Base-by-base conservation (phyloP, 2,888 invertebrate genomes). In the Brachynemurus nebulosus region DNA sequence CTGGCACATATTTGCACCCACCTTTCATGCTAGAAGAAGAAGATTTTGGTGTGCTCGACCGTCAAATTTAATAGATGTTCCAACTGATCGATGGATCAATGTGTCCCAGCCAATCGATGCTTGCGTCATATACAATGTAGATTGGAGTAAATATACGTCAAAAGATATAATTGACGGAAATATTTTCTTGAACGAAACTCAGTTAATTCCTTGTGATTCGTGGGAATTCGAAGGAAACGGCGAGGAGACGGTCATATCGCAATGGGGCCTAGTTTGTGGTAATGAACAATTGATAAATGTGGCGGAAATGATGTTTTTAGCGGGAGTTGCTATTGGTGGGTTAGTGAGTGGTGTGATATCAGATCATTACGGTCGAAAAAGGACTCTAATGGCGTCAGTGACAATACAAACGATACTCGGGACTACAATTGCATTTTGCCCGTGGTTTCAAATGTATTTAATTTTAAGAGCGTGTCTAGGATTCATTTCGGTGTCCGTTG, bases 251-350 rank as follows among this genome's bases (percentile, higher is more conserved):
- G 76, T 85, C 52, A 77, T 80, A 46, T 78, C 80, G 1, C 80
- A 86, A 68, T 86, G 85, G 78, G 67, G 74, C 54, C 64, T 86
- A 52, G 79, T 86, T 12, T 86, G 86, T 58, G 81, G 82, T 52
- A 70, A 73, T 56, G 74, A 76, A 47, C 71, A 74, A 54, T 64
- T 84, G 44, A 77, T 75, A 47, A 82, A 76, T 57, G 66, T 84
- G 21, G 79, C 82, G 9, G 86, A 85, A 64, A 82, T 83, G 65
- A 75, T 80, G 60, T 86, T 85, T 62, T 65, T 86, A 48, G 67
- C 78, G 19, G 86, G 86, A 23, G 82, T 85, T 11, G 83, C 83
- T 45, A 66, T 80, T 36, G 86, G 86, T 42, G 85, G 85, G 41
- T 74, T 85, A 12, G 72, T 82, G n/a, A 81, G 82, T 47, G 85